Evolutionary conservation across 2,888 invertebrate species (phyloP).

Genomic region (Diarsia brunnea): DNA sequence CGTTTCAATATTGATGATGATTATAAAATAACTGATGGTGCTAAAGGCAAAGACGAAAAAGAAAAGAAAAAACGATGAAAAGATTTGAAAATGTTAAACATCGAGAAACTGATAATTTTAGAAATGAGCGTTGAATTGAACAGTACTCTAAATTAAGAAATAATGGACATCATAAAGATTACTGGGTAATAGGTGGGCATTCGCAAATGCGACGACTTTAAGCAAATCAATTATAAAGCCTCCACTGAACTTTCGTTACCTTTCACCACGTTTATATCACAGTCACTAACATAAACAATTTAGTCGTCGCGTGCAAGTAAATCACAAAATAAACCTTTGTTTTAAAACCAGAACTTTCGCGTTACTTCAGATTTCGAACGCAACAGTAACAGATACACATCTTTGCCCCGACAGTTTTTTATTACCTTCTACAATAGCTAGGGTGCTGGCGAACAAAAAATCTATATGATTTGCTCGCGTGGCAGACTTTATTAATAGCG

Average conservation of each 20-base stretch:
- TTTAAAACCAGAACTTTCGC: conserved; percentile 53
- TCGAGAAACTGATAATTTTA: neutral
- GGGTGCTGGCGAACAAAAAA: no score
- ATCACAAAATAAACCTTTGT: conserved; percentile 37
- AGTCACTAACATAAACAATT: conserved; percentile 27
- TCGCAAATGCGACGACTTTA: neutral
- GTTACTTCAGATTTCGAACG: conserved; percentile 36
- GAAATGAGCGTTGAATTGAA: no score
- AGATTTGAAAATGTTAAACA: neutral
- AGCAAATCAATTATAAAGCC: neutral
- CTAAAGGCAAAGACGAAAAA: neutral
- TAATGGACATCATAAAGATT: neutral
- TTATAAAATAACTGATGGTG: neutral
- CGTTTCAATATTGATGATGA: neutral
- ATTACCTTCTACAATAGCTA: conserved; percentile 61
- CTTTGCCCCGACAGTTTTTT: conserved; percentile 63
- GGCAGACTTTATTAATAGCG: no score
- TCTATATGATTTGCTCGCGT: no score
- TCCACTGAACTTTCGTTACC: conserved; percentile 4
- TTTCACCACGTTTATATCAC: conserved; percentile 1
- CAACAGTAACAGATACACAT: conserved; percentile 61
- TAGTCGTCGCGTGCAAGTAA: conserved; percentile 37
- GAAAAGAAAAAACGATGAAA: neutral
- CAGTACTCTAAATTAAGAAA: neutral
- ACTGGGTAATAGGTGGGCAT: neutral